These are phyloP conservation scores for Tapera naevia DNA, from an alignment of 2,797 vertebrate species.

Conservation along the genomic window DNA sequence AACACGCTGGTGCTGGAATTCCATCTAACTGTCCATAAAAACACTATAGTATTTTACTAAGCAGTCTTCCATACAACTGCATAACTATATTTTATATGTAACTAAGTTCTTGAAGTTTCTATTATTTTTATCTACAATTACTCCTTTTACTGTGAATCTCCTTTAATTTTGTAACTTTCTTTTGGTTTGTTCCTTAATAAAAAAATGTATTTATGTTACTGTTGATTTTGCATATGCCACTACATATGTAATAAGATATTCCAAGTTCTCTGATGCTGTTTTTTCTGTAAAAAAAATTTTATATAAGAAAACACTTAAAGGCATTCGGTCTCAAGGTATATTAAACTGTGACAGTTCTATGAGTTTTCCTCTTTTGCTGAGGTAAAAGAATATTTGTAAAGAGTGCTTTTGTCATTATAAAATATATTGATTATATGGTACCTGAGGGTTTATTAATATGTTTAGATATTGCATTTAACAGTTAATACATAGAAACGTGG, in stretches of 20 bases:
- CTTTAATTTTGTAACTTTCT: background rate
- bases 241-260: background rate
- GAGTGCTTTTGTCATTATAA: background rate
- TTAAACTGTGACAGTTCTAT: background rate
- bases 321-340: background rate
- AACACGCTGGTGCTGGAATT: background rate
- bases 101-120: background rate
- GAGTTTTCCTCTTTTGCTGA: background rate
- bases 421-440: background rate
- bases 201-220: background rate
- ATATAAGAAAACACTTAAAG: background rate
- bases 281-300: background rate
- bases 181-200: background rate
- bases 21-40: background rate
- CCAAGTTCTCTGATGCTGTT: background rate
- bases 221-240: background rate
- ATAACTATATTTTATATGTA: fast-evolving
- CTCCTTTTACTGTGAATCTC: background rate
- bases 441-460: background rate
- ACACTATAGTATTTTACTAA: background rate
- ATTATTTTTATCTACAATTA: background rate
- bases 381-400: background rate
- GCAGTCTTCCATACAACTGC: background rate
- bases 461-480: background rate
- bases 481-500: background rate